Evolutionary conservation across 2,888 invertebrate genomes (phyloP), one percentile per base, ranked within the genome.

Genomic region (Drosophila gaucha): DNA sequence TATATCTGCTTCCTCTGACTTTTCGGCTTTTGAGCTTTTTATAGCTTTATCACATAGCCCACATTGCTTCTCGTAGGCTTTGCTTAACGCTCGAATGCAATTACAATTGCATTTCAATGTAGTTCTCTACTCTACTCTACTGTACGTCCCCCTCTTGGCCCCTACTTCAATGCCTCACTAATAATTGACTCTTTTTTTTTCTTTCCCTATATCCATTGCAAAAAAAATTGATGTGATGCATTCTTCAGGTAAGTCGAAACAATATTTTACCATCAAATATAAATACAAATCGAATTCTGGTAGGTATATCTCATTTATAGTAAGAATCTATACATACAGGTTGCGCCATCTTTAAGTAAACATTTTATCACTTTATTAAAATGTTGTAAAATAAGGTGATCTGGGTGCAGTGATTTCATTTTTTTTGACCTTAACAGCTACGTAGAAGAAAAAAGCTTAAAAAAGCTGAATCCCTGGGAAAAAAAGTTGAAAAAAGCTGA

Each of bases 61-160:
- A 74, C 64, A 55, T 64, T 58, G 57, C 71, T 73, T 67, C 63
- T 55, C 43, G 63, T 64, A 43, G 69, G 57, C 44, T 47, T 49
- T 26, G 73, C 73, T 72, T 71, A 26, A 33, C 26, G 73, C 66
- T 52, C 44, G 44, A 38, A 12, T 51, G 46, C 67, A 58, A 33
- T 58, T 56, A 28, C 14, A 49, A 26, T 28, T 58, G 50, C 33
- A n/a, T 52, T 30, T 55, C 22, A 28, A 43, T 46, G 26, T 59
- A 36, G 12, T 26, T 9, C 18, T 33, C 16, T 18, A 47, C 52
- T 14, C 26, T 39, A 18, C 14, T 2, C 6, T 8, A n/a, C n/a
- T n/a, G n/a, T n/a, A n/a, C n/a, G n/a, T 9, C 14, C n/a, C 33
- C 6, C 9, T 33, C 9, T n/a, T n/a, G n/a, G 2, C 10, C 30